phyloP scores from a whole-genome alignment of 2,113 vertebrate species.

The Raja brachyura region DNA sequence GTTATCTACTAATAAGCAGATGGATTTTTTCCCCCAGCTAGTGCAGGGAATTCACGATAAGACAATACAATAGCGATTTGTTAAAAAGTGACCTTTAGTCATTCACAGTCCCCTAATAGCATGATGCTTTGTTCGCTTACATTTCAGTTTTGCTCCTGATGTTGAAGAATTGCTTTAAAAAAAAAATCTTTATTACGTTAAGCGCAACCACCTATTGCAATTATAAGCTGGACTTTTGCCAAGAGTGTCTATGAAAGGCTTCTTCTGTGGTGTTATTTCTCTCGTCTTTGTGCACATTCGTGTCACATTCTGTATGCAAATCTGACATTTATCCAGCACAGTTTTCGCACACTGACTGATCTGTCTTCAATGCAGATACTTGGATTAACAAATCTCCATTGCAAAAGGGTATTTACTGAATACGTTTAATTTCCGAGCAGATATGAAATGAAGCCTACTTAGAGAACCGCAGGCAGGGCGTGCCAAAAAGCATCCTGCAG shows the following conservation, averaged over 20 bases:
- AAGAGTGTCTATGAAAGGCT: background rate
- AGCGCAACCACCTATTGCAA: background rate
- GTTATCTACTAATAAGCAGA: conserved; percentile 3
- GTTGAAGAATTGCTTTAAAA: background rate
- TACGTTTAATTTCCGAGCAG: conserved; percentile 22
- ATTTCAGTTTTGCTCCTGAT: background rate
- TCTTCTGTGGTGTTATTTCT: background rate
- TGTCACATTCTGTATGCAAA: conserved; percentile 28
- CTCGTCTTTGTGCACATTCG: background rate
- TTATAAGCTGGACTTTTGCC: background rate
- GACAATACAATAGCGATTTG: background rate
- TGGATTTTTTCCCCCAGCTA: background rate
- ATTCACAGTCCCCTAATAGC: too few species aligned
- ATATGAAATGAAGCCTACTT: background rate
- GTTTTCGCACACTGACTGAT: conserved; percentile 20
- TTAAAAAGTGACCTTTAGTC: conserved; percentile 24
- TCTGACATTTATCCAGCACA: conserved; percentile 34
- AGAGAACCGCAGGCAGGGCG: background rate
- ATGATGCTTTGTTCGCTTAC: background rate
- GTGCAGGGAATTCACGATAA: conserved; percentile 11
- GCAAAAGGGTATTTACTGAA: conserved; percentile 16
- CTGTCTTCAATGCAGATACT: conserved; percentile 17
- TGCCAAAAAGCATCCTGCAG: background rate
- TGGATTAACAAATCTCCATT: conserved; percentile 4
- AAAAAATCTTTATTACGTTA: conserved; percentile 32